Evolutionary conservation across 2,113 vertebrate genomes (phyloP).

Genomic region (Chunga burmeisteri): DNA sequence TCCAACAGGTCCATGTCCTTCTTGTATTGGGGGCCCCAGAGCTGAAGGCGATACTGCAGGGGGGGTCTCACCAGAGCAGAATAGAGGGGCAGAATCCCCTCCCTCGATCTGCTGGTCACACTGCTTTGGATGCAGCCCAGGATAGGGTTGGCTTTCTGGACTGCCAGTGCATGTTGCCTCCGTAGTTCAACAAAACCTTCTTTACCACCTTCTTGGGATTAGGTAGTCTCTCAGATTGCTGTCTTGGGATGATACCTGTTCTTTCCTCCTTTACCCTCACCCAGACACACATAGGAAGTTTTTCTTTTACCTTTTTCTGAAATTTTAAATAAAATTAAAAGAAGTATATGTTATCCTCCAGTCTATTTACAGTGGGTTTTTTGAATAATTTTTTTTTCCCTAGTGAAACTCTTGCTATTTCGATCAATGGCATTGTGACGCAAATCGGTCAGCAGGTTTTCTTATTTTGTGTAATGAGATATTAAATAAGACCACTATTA

Average conservation of each 20-base stretch:
- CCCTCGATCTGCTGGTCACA: too few species aligned
- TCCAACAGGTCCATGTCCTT: too few species aligned
- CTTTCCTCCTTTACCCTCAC: background rate
- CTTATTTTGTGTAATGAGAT: background rate
- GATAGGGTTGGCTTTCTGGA: too few species aligned
- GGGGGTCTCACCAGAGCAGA: too few species aligned
- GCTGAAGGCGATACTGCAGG: too few species aligned
- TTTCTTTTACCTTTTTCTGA: background rate
- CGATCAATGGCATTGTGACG: background rate
- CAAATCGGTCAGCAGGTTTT: background rate
- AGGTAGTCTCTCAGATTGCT: background rate
- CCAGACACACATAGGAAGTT: background rate
- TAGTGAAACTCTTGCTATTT: background rate
- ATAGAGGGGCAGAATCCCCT: too few species aligned
- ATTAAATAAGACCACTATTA: background rate
- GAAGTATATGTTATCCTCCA: background rate
- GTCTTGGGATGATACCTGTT: background rate
- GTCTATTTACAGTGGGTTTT: background rate
- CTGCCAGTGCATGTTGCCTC: background rate
- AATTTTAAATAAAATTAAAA: background rate
- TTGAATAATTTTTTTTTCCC: background rate
- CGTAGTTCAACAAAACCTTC: background rate
- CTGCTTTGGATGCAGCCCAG: too few species aligned
- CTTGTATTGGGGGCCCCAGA: too few species aligned
- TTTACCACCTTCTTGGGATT: background rate